Conservation (phyloP, 2,113 vertebrate species). For the Sinocyclocheilus rhinocerous region DNA sequence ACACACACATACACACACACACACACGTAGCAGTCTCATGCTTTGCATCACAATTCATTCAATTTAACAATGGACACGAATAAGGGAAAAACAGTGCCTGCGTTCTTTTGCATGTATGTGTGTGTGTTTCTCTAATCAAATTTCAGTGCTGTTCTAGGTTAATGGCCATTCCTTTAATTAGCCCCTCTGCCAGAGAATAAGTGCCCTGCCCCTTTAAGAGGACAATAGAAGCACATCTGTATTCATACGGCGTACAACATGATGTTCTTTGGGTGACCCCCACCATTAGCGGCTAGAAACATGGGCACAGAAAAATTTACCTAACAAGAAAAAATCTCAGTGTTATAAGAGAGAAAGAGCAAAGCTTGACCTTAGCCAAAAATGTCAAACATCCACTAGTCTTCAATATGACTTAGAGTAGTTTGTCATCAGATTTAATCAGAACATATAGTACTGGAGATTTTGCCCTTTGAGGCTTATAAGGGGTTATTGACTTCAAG, state of each 20-base stretch:
- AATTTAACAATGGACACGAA: constrained; percentile 54
- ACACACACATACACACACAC: not conserved
- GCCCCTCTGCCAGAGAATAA: constrained; percentile 35
- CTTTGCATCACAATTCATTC: constrained; percentile 4
- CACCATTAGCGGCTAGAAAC: constrained; percentile 64
- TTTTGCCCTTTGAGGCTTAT: constrained; percentile 35
- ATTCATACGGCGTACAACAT: constrained; percentile 64
- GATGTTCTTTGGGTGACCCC: constrained; percentile 61
- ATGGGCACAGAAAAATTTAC: constrained; percentile 60
- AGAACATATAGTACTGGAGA: constrained; percentile 5
- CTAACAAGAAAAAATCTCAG: constrained; percentile 66
- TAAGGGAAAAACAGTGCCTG: constrained; percentile 62
- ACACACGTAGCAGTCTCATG: not conserved
- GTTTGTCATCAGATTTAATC: constrained; percentile 42
- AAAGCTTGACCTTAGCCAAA: constrained; percentile 54
- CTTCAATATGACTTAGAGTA: constrained; percentile 13
- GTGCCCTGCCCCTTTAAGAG: constrained; percentile 66
- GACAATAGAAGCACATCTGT: constrained; percentile 64
- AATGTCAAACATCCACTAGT: constrained; percentile 52
- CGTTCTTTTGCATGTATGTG: constrained; percentile 64
- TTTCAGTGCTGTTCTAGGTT: constrained; percentile 70
- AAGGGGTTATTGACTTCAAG: not conserved
- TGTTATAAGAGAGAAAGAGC: constrained; percentile 45
- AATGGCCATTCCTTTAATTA: constrained; percentile 72
- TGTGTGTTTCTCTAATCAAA: constrained; percentile 69